Evolutionary conservation across 37 sponge, comb jelly and placozoan species (phyloP).

Genomic region (Diacarnus erythraeanus): DNA sequence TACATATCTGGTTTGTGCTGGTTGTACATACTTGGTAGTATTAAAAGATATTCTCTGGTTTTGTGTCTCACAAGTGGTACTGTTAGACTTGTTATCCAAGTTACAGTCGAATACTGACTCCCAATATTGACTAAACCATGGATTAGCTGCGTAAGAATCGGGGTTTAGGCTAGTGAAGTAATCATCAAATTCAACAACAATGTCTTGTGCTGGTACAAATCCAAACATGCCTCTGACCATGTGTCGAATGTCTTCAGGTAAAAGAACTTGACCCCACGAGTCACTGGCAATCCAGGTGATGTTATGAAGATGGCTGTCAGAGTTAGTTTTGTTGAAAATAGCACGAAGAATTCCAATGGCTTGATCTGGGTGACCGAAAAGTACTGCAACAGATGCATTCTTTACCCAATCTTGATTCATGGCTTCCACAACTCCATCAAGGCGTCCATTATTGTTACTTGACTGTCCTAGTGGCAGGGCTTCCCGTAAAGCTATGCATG

Average conservation of each 20-base stretch:
- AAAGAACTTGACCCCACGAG: slow-evolving; percentile 58
- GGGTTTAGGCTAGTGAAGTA: slow-evolving; percentile 58
- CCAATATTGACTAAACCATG: slow-evolving; percentile 68
- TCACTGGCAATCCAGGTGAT: slow-evolving; percentile 21
- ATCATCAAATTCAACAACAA: slow-evolving; percentile 31
- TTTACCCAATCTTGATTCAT: slow-evolving; percentile 18
- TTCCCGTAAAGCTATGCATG: slow-evolving; percentile 2
- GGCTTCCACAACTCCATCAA: not conserved
- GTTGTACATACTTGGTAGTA: slow-evolving; percentile 6
- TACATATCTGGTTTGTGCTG: slow-evolving; percentile 51
- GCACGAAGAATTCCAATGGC: slow-evolving; percentile 34
- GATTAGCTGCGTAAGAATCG: slow-evolving; percentile 36
- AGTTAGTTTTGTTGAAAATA: not conserved
- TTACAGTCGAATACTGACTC: not conserved
- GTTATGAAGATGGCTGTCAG: not conserved
- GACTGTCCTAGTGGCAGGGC: not conserved
- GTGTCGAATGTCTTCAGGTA: not conserved
- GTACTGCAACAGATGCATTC: slow-evolving; percentile 48
- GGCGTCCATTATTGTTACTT: too few relatives aligned
- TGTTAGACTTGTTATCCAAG: not conserved
- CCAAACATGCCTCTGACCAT: slow-evolving; percentile 30
- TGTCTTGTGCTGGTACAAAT: slow-evolving; percentile 11
- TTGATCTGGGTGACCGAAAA: slow-evolving; percentile 50
- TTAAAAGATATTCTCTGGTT: not conserved
- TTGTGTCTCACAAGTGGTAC: slow-evolving; percentile 1